A percentile compares a stretch with the other conserved stretches of the same genome.
Conservation (phyloP, 1,140 invertebrate genomes). For the Drosophila ohnishii region DNA sequence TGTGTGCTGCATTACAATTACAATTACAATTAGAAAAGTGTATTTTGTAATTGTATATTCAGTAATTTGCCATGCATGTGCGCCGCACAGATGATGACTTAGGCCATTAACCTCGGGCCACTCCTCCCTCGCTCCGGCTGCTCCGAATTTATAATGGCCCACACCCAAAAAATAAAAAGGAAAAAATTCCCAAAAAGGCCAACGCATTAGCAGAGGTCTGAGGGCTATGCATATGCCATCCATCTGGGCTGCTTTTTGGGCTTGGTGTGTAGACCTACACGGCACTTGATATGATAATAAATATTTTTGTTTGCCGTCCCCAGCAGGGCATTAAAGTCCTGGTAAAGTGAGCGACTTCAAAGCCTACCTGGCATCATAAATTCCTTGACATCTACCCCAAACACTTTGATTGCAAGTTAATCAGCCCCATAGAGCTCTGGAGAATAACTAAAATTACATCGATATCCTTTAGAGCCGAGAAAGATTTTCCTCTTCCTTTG, state of each 20-base stretch:
- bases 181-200: slow-evolving; percentile 14
- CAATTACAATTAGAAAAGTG: slow-evolving; percentile 79
- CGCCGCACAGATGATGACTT: slow-evolving; percentile 41
- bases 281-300: slow-evolving; percentile 46
- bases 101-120: slow-evolving; percentile 52
- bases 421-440: not conserved
- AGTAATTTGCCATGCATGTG: slow-evolving; percentile 66
- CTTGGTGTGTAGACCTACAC: slow-evolving; percentile 18
- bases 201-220: slow-evolving; percentile 23
- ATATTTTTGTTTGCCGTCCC: slow-evolving; percentile 35
- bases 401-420: slow-evolving; percentile 5
- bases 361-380: slow-evolving; percentile 8
- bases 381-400: not conserved
- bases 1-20: slow-evolving; percentile 78
- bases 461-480: not conserved
- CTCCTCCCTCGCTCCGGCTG: slow-evolving; percentile 8
- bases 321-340: slow-evolving; percentile 23
- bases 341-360: slow-evolving; percentile 16
- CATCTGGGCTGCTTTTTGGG: slow-evolving; percentile 15
- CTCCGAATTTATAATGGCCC: slow-evolving; percentile 6
- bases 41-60: slow-evolving; percentile 79
- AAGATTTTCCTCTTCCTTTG: not conserved
- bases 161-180: slow-evolving; percentile 20
- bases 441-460: not conserved
- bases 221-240: slow-evolving; percentile 9